Evolutionary conservation across 1,140 invertebrate genomes (phyloP).

Genomic region (Lithobius niger): DNA sequence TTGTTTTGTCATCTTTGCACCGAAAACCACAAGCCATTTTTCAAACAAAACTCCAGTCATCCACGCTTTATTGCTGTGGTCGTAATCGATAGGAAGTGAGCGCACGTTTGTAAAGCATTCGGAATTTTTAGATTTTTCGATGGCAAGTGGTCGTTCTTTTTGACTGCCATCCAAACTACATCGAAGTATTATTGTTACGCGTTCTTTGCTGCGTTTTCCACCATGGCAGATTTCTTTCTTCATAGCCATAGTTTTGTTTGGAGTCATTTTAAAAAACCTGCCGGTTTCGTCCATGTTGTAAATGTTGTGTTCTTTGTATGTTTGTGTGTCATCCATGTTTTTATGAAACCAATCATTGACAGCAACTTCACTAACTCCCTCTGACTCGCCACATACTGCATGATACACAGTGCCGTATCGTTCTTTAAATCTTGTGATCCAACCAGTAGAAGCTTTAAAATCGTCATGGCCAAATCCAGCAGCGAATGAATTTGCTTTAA

Average conservation of each 20-base stretch:
- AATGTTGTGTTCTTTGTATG: slow-evolving; percentile 17
- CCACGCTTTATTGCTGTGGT: no score
- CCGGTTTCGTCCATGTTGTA: slow-evolving; percentile 28
- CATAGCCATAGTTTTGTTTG: slow-evolving; percentile 17
- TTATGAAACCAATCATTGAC: neutral
- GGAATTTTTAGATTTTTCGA: no score
- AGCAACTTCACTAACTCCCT: neutral
- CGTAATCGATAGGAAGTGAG: no score
- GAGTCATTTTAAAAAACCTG: slow-evolving; percentile 23
- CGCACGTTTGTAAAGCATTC: no score
- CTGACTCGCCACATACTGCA: neutral
- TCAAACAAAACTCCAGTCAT: no score
- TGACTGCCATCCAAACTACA: slow-evolving; percentile 25
- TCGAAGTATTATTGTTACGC: slow-evolving; percentile 26
- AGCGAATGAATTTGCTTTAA: no score
- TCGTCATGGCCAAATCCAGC: no score
- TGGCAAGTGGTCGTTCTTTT: slow-evolving; percentile 22
- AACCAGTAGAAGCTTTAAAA: no score
- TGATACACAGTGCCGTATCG: neutral
- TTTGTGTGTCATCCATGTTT: neutral
- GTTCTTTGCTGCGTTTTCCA: slow-evolving; percentile 22
- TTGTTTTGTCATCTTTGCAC: no score
- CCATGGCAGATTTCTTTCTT: slow-evolving; percentile 19
- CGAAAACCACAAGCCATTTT: no score
- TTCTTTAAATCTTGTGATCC: slow-evolving; percentile 5